These are phyloP conservation scores for Zophobas atratus DNA, from an alignment of 1,140 invertebrate genomes.

Conservation along the genomic window DNA sequence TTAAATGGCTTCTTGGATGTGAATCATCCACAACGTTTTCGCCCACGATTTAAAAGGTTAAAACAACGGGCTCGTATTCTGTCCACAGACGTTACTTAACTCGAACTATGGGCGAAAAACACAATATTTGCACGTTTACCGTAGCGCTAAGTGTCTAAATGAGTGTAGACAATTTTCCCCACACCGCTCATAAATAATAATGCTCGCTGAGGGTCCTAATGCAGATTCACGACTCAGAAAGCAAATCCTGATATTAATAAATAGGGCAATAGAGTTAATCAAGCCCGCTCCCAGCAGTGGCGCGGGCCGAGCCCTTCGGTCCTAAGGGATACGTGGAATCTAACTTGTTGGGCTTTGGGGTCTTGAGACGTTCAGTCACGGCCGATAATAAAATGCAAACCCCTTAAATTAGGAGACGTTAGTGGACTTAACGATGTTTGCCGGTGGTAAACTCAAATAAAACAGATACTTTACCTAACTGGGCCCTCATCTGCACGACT, in stretches of 20 bases:
- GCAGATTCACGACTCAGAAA: background rate
- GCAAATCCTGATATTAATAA: background rate
- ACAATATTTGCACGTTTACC: too few species aligned
- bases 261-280: background rate
- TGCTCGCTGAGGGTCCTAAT: background rate
- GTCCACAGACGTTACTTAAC: too few species aligned
- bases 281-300: background rate
- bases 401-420: conserved; percentile 38
- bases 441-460: conserved; percentile 44
- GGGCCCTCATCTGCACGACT: conserved; percentile 48
- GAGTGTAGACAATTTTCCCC: too few species aligned
- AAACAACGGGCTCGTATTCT: too few species aligned
- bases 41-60: too few species aligned
- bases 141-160: too few species aligned
- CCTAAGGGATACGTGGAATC: conserved; percentile 4
- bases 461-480: conserved; percentile 48
- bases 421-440: conserved; percentile 43
- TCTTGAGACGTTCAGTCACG: conserved; percentile 14
- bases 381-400: conserved; percentile 36
- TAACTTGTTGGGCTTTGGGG: conserved; percentile 20
- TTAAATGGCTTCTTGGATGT: too few species aligned
- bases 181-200: too few species aligned
- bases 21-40: too few species aligned
- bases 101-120: too few species aligned
- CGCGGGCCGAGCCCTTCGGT: background rate